These are phyloP conservation scores for Beroe ovata DNA, from an alignment of 37 sponge, comb jelly and placozoan genomes.

Conservation along the genomic window DNA sequence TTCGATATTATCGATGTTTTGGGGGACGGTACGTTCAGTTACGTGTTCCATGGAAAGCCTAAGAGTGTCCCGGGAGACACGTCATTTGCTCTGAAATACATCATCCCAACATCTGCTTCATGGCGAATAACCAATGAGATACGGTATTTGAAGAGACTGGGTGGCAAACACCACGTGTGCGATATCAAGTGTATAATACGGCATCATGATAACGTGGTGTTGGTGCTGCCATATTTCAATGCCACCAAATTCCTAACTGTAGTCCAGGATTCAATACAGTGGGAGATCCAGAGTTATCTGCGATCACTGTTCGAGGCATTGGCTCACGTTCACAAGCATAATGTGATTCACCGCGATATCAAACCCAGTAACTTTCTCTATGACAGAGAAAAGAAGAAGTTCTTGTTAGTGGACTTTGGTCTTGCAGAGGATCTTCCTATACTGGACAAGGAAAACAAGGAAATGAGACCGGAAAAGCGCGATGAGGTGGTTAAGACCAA, in stretches of 20 bases:
- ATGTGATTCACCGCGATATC: constrained; percentile 93
- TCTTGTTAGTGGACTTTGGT: constrained; percentile 84
- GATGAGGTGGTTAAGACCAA: neutral
- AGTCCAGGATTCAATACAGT: constrained; percentile 2
- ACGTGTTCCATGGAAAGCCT: constrained; percentile 77
- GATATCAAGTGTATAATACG: constrained; percentile 75
- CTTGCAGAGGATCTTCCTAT: constrained; percentile 72
- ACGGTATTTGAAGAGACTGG: constrained; percentile 76
- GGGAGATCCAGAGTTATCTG: constrained; percentile 76
- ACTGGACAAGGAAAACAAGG: constrained; percentile 26
- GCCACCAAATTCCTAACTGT: constrained; percentile 81
- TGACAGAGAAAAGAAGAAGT: constrained; percentile 74
- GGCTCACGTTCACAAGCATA: constrained; percentile 79
- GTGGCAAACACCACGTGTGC: constrained; percentile 80
- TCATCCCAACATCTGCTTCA: constrained; percentile 87
- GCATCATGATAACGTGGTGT: constrained; percentile 79
- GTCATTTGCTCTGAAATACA: constrained; percentile 86
- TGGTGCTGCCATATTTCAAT: constrained; percentile 87
- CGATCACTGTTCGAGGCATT: constrained; percentile 81
- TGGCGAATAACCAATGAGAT: constrained; percentile 88
- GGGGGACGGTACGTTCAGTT: constrained; percentile 86
- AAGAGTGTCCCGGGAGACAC: constrained; percentile 60
- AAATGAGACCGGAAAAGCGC: neutral
- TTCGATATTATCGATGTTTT: constrained; percentile 53
- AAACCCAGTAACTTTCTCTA: constrained; percentile 98